Conservation (phyloP, 2,797 vertebrate species). For the Lycodopsis pacificus region DNA sequence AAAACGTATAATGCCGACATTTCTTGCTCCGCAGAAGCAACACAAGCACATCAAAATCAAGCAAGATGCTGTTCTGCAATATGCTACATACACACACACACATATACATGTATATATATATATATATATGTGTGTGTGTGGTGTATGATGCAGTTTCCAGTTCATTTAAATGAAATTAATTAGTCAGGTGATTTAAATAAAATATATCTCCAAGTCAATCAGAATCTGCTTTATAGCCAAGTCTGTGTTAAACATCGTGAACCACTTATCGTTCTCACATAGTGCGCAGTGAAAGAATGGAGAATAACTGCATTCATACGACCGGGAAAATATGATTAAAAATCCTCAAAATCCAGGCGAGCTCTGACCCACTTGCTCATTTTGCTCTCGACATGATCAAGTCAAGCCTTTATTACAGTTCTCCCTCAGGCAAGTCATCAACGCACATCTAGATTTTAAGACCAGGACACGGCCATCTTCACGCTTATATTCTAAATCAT, state of each 20-base stretch:
- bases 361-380: background rate
- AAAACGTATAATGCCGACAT: no score
- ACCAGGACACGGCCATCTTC: slow-evolving; percentile 60
- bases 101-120: no score
- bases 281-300: background rate
- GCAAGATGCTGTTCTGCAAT: no score
- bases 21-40: no score
- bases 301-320: background rate
- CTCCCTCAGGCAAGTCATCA: slow-evolving; percentile 56
- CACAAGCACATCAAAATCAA: no score
- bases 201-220: background rate
- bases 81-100: no score
- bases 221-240: background rate
- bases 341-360: slow-evolving; percentile 3
- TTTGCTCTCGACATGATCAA: slow-evolving; percentile 15
- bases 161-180: background rate
- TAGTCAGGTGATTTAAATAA: background rate
- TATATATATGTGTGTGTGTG: background rate
- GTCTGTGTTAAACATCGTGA: background rate
- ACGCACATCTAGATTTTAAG: slow-evolving; percentile 56
- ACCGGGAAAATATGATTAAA: slow-evolving; percentile 1
- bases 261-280: background rate
- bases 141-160: background rate
- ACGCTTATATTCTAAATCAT: slow-evolving; percentile 61
- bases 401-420: slow-evolving; percentile 37